Evolutionary conservation across 1,140 invertebrate genomes (phyloP), one percentile per base, ranked within the genome.

Genomic region (Varroa destructor): DNA sequence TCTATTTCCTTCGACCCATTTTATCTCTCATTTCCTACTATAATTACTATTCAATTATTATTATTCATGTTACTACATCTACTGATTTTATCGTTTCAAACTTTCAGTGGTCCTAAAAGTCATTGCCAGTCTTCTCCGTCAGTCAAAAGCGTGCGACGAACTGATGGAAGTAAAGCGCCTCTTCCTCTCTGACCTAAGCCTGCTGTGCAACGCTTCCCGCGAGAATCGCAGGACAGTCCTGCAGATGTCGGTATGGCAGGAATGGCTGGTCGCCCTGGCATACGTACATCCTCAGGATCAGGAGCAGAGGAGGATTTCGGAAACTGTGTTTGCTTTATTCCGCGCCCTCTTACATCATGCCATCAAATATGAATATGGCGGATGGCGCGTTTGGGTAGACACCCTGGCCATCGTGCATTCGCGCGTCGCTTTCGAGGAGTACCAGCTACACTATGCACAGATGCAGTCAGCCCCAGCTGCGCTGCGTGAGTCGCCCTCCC

Each of bases 161-260:
- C 82, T 97, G 55, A 81, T 97, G 72, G 90, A 95, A 79, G 91
- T 96, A 58, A 97, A 98, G 78, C 82, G 82, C 75, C 82, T 94
- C 6, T 99, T 99, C 80, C 85, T 99, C 1, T 93, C 91, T 14
- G 95, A 99, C 80, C 93, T 99, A 87, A 98, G 93, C 3, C 82
- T 95, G 71, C 82, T 99, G 25, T 98, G 95, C 79, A 96, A 94
- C 78, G 95, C 95, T 79, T 97, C 95, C 79, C 84, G 93, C 36
- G 95, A 99, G 79, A 99, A 99, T 81, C 82, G 96, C 70, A 82
- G 94, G 74, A 98, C 92, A 0, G 91, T 99, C 1, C 83, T 99
- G 12, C 96, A 99, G 82, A 99, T 99, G 96, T 98, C 94, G 5
- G 96, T 99, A 0, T 99, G 96, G 96, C 96, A 99, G 82, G 95